Evolutionary conservation across 1,140 invertebrate species (phyloP), one percentile per base, ranked within the genome.

Genomic region (Ips nitidus): DNA sequence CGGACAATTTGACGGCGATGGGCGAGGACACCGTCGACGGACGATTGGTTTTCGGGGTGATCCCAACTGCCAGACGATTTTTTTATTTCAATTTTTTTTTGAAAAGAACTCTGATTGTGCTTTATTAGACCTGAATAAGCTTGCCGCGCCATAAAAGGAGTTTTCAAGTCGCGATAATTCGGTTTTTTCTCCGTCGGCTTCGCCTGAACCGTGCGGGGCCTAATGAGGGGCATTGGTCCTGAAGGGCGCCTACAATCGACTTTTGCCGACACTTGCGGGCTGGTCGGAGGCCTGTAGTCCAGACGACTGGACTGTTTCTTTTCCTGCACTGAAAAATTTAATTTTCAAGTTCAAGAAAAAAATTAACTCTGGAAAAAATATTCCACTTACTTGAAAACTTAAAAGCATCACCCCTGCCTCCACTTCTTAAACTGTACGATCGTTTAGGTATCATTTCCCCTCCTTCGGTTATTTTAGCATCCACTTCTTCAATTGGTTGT

Each of bases 111-210:
- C 45, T 7, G 41, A 58, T 58, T 45, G 22, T 4, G 5, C 37
- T 60, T 47, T 60, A 67, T 66, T 52, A 7, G 60, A 52, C 67
- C 72, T 42, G 69, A 71, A 63, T 73, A 69, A n/a, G 65, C 66
- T 43, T 71, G 70, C 47, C 72, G 66, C 2, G 64, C 59, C 37
- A 68, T 59, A 53, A 47, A 55, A 41, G 72, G 66, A 39, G 66
- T 69, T 52, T 73, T 67, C 42, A 73, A 64, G 3, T 45, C 50
- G n/a, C 65, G 57, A 52, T 71, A 73, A 66, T 70, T 69, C 7
- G 52, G 1, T 36, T 38, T 52, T 39, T 65, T 65, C 36, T 64
- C 61, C n/a, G 7, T 2, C 22, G 22, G 2, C 4, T 41, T 39
- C 4, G 8, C 1, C 41, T 65, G 52, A 8, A 65, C 63, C 3